Base-by-base conservation (phyloP, 1,140 invertebrate genomes). In the Megalonaias nervosa region DNA sequence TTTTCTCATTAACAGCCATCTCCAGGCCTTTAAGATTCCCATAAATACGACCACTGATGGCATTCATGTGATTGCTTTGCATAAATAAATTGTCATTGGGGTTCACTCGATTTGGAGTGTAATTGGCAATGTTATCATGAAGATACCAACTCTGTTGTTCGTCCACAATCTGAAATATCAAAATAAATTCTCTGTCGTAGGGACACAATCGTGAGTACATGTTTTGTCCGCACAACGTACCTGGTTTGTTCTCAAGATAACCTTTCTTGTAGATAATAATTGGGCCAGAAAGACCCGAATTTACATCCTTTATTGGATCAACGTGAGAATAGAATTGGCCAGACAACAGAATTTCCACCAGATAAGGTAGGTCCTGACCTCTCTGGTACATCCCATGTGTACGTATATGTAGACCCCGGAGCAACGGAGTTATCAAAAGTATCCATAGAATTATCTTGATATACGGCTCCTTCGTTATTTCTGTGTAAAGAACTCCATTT, bases 251-350 rank as follows among this genome's bases (percentile, higher is more conserved):
- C 55, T 78, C 74, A 23, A 88, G 72, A 16, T 82, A 81, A 19
- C 81, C 80, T 31, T 68, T 59, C 23, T 78, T 64, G 73, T 87
- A 89, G 5, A 86, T 85, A 19, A 88, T 70, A 15, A 88, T 60
- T 15, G 87, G 85, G 0, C 88, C 88, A 1, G 87, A 81, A 14
- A 89, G 81, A 14, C 88, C 88, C 15, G 84, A 80, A 72, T 82
- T 83, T 11, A 78, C 78, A 65, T 89, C 88, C 58, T 74, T 75
- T 12, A 83, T 75, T 1, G 80, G 79, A 75, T 88, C 82, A 2
- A 85, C 75, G 2, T 75, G 82, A 21, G 88, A 89, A 81, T 87
- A 86, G 74, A 88, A 89, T 71, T 31, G 84, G 72, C 84, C 83
- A 88, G 1, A 85, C 67, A 4, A 85, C 83, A 67, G 87, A 89